phyloP scores from a whole-genome alignment of 2,113 vertebrate genomes.

The Megaceryle maxima region DNA sequence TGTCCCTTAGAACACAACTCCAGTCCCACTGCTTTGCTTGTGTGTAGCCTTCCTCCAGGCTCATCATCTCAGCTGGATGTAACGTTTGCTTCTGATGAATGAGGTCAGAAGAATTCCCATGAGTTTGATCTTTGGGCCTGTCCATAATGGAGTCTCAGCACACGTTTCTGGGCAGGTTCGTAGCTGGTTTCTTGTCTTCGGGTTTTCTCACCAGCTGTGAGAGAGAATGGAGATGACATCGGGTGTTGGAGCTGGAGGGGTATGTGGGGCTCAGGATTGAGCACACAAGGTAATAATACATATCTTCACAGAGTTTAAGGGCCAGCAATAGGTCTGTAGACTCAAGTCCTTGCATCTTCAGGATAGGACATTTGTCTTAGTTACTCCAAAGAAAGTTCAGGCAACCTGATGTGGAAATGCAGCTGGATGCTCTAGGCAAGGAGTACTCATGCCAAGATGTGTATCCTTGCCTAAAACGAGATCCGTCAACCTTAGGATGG shows the following conservation, averaged over 20 bases:
- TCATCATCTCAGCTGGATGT: not conserved
- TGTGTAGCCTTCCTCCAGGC: not conserved
- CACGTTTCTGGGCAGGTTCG: not conserved
- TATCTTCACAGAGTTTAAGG: not conserved
- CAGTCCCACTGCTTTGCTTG: not conserved
- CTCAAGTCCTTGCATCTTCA: not conserved
- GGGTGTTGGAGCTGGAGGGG: not conserved
- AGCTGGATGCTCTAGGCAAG: not conserved
- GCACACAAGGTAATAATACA: rapidly evolving
- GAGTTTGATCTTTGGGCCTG: not conserved
- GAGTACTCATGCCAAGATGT: not conserved
- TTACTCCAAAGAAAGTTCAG: not conserved
- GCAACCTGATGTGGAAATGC: not conserved
- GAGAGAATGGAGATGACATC: not conserved
- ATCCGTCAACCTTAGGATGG: not conserved
- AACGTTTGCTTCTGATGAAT: not conserved
- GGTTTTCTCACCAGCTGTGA: not conserved
- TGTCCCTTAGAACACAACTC: not conserved
- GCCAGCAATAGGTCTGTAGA: not conserved
- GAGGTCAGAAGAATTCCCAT: not conserved
- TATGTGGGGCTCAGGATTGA: not conserved
- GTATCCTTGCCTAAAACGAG: not conserved
- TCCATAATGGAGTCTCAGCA: rapidly evolving
- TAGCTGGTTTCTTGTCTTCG: not conserved
- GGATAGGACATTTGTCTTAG: not conserved